phyloP scores from a whole-genome alignment of 2,113 vertebrate species.

The Scophthalmus maximus region DNA sequence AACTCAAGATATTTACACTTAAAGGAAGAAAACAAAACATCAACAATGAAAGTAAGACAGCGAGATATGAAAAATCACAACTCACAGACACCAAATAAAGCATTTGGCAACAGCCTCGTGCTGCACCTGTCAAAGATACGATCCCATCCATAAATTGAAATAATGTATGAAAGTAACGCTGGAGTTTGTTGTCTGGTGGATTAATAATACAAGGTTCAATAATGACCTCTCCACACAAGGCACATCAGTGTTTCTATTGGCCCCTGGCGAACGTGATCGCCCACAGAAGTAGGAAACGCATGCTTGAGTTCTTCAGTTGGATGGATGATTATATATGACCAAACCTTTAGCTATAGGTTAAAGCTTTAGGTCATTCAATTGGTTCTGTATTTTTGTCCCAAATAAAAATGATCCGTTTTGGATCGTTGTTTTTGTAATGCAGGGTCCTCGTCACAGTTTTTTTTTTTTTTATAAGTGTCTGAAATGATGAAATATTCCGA shows the following conservation, averaged over 20 bases:
- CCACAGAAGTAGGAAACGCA: background rate
- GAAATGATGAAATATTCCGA: constrained; percentile 22
- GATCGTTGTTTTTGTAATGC: too few species aligned
- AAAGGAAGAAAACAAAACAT: background rate
- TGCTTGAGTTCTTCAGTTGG: background rate
- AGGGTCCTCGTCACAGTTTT: background rate
- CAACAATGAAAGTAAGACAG: too few species aligned
- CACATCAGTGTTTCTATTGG: background rate
- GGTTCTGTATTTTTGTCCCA: background rate
- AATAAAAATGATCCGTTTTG: too few species aligned
- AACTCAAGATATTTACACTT: too few species aligned
- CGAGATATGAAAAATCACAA: too few species aligned
- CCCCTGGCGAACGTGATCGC: background rate
- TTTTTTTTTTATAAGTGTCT: background rate
- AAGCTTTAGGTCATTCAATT: too few species aligned
- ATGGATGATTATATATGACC: background rate
- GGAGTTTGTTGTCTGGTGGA: background rate
- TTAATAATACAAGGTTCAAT: background rate
- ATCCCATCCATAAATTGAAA: too few species aligned
- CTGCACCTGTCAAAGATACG: too few species aligned
- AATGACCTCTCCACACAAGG: background rate
- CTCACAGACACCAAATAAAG: too few species aligned
- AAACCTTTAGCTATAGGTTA: background rate
- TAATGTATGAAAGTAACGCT: background rate
- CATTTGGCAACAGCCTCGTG: too few species aligned